A percentile compares a stretch with the other conserved stretches of the same genome.
These are phyloP conservation scores for Crematogaster levior DNA, from an alignment of 2,888 invertebrate genomes.

Conservation along the genomic window DNA sequence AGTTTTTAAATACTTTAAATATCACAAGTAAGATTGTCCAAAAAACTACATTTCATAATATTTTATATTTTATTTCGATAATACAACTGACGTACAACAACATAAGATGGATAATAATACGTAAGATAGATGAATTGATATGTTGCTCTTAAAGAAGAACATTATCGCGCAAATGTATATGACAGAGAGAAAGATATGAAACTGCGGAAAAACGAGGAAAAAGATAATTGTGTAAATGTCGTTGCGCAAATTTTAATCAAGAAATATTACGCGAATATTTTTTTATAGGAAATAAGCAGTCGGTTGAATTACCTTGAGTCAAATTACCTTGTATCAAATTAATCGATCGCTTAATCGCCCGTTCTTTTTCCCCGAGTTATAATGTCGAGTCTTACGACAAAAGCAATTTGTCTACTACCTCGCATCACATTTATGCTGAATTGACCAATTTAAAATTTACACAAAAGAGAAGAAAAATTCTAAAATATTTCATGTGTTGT, in stretches of 20 bases:
- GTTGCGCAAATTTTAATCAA: neutral
- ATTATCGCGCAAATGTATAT: neutral
- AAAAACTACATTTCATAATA: neutral
- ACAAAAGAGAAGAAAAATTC: neutral
- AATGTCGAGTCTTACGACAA: too few relatives aligned
- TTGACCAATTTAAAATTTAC: neutral
- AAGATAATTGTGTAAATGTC: neutral
- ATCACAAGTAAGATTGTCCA: too few relatives aligned
- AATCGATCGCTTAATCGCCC: conserved; percentile 1
- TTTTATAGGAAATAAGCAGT: neutral
- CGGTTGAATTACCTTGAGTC: neutral
- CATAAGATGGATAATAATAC: neutral
- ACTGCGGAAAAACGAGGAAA: neutral
- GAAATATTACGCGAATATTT: neutral
- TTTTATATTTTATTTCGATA: neutral
- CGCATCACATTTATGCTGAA: neutral
- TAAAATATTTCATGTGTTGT: neutral
- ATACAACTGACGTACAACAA: neutral
- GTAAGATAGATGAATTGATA: neutral
- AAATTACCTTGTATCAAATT: neutral
- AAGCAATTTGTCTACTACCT: neutral
- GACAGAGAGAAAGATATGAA: neutral
- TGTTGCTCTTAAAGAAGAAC: neutral
- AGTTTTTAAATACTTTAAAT: too few relatives aligned
- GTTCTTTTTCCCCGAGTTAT: too few relatives aligned